These are phyloP conservation scores for Erythrocercus mccallii DNA, from an alignment of 2,113 vertebrate genomes.

Conservation along the genomic window DNA sequence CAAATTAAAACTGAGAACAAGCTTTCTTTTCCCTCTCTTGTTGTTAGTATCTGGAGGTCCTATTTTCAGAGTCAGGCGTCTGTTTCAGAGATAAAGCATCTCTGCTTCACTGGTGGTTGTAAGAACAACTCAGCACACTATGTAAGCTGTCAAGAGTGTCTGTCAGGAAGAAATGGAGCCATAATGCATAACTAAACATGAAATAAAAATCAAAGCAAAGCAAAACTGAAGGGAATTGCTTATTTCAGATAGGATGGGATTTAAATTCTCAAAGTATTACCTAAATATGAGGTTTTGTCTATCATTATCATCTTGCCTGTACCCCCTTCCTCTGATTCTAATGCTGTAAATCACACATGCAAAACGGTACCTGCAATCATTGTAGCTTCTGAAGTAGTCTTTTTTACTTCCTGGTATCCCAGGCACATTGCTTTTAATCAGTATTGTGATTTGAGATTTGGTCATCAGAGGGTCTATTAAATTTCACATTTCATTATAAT, in stretches of 20 bases:
- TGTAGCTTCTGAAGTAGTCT: background rate
- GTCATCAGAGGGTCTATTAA: background rate
- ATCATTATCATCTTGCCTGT: rapidly evolving
- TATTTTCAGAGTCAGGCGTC: background rate
- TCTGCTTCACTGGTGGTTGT: background rate
- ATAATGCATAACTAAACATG: background rate
- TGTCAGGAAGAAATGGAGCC: background rate
- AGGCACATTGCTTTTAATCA: background rate
- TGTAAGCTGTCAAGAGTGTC: background rate
- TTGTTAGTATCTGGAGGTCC: background rate
- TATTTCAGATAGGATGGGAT: background rate
- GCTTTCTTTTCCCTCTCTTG: background rate
- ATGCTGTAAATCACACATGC: background rate
- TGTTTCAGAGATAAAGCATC: background rate
- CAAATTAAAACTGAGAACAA: background rate
- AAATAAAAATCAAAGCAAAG: background rate
- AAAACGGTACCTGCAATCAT: background rate
- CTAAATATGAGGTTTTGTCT: background rate
- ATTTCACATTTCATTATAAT: background rate
- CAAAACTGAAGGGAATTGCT: background rate
- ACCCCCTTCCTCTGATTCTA: background rate
- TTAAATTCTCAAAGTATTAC: background rate
- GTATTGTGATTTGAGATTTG: background rate
- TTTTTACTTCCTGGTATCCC: background rate
- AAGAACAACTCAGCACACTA: background rate